Evolutionary conservation across 2,113 vertebrate genomes (phyloP), one percentile per base, ranked within the genome.

Genomic region (Calidris pugnax): DNA sequence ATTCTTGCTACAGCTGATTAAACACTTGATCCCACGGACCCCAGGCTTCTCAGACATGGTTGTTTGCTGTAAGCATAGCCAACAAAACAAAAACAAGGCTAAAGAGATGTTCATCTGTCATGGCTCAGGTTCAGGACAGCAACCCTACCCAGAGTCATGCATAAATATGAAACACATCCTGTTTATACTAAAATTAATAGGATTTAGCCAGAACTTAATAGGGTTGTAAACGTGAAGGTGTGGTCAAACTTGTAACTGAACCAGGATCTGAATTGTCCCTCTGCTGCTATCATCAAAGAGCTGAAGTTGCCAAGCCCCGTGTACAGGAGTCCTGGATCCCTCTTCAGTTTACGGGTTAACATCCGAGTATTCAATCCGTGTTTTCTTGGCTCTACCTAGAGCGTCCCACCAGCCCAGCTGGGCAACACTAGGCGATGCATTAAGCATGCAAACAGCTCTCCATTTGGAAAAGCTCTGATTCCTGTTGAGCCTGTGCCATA

Each of bases 1-100:
- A 97, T 95, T 96, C 95, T 89, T 96, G 95, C 93, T 66, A 89
- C 97, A 96, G 95, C 95, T 94, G 95, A 97, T 97, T 96, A 97
- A 95, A 97, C 95, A 94, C 77, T 91, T 90, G 92, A 97, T 95
- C 88, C 95, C 85, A 89, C 3, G 19, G 73, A 94, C 71, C 69
- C 90, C 93, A 88, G 73, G 72, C 87, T 95, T 96, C 95, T 85
- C 96, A 94, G 92, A 64, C 74, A 66, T 1, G 3, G 83, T 64
- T 96, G 78, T 96, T 96, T 96, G 95, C 95, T 74, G 76, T 78
- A 85, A 97, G 87, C 68, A 79, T 33, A 88, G 66, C 88, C 77
- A 91, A 79, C 85, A 95, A 93, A 97, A 96, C 89, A 96, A 94
- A 96, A 97, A 94, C 91, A 96, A 95, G 56, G 78, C 87, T 89